Conservation (phyloP, 2,113 vertebrate genomes). For the Myotis brandtii region DNA sequence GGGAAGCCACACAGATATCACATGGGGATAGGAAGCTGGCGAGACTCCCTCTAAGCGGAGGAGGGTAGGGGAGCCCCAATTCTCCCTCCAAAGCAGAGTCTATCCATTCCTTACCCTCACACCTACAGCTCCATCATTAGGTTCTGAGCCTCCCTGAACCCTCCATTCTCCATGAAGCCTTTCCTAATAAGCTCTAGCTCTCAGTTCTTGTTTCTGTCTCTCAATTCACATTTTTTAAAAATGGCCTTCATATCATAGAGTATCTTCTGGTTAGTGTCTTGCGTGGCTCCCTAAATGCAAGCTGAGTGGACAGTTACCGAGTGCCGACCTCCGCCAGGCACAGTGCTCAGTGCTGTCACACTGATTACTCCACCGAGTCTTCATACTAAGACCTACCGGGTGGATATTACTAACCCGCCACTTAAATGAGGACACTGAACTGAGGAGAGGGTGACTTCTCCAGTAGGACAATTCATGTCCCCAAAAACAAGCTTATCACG, state of each 20-base stretch:
- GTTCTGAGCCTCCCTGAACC: not conserved
- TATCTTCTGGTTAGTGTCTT: not conserved
- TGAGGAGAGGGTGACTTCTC: not conserved
- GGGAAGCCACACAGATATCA: slow-evolving; percentile 55
- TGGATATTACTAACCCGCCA: not conserved
- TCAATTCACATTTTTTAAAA: not conserved
- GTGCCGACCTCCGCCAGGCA: not conserved
- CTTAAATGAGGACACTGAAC: not conserved
- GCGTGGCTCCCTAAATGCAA: not conserved
- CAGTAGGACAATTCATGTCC: not conserved
- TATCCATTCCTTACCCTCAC: not conserved
- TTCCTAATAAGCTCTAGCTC: not conserved
- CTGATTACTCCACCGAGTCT: not conserved
- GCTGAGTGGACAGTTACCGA: not conserved
- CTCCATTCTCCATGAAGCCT: not conserved
- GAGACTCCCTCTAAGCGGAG: not conserved
- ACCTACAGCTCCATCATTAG: not conserved
- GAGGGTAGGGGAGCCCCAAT: not conserved
- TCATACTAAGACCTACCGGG: not conserved
- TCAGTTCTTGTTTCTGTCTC: not conserved
- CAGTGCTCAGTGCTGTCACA: not conserved
- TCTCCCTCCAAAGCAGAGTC: not conserved
- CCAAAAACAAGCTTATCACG: not conserved
- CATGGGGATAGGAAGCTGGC: not conserved
- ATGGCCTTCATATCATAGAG: not conserved